Conservation (phyloP, 2,797 vertebrate species). For the Stomatorhinus walkeri region DNA sequence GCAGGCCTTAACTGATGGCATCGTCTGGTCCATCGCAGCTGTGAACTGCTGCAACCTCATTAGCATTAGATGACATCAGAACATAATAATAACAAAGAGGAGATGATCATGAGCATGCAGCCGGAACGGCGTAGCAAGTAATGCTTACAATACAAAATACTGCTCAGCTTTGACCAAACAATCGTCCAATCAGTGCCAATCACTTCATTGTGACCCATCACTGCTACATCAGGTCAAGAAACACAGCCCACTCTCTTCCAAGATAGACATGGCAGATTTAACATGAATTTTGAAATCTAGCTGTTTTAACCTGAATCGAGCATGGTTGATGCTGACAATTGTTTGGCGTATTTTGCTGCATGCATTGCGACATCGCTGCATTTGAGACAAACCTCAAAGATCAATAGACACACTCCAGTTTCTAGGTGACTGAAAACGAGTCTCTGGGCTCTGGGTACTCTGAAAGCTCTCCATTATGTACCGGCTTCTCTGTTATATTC, state of each 20-base stretch:
- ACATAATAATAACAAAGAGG: not conserved
- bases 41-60: not conserved
- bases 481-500: not conserved
- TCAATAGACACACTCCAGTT: not conserved
- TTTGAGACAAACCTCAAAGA: not conserved
- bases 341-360: not conserved
- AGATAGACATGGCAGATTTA: not conserved
- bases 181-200: not conserved
- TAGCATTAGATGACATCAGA: not conserved
- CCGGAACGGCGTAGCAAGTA: not conserved
- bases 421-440: not conserved
- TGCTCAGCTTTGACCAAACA: not conserved
- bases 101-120: not conserved
- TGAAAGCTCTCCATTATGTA: not conserved
- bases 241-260: not conserved
- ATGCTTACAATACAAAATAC: not conserved
- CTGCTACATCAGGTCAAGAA: not conserved
- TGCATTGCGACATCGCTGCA: not conserved
- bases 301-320: not conserved
- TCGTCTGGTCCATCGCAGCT: not conserved
- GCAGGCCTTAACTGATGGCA: not conserved
- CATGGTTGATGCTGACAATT: not conserved
- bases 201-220: not conserved
- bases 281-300: not conserved
- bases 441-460: not conserved